A percentile compares a stretch with the other conserved stretches of the same genome.
These are phyloP conservation scores for Germaria angustata DNA, from an alignment of 2,888 invertebrate species.

Conservation along the genomic window DNA sequence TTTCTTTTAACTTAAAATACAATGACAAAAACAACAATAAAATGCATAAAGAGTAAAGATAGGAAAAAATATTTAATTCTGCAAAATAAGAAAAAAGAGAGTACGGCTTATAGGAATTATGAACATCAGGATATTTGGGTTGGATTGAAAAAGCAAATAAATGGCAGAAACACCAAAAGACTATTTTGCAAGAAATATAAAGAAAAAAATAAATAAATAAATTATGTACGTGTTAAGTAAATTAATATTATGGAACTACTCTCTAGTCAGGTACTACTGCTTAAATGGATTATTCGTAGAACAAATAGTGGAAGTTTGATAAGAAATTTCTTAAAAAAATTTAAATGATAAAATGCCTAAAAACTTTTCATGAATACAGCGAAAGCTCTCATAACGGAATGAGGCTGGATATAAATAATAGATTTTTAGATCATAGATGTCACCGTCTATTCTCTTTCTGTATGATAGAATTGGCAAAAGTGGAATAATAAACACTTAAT, in stretches of 20 bases:
- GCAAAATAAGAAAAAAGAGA: not conserved
- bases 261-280: conserved; percentile 43
- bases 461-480: too few relatives aligned
- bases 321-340: too few relatives aligned
- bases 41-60: not conserved
- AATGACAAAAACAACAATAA: conserved; percentile 38
- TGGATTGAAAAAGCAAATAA: not conserved
- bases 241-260: not conserved
- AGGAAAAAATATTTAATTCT: not conserved
- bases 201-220: not conserved
- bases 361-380: too few relatives aligned
- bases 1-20: too few relatives aligned
- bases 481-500: too few relatives aligned
- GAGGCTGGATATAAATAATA: too few relatives aligned
- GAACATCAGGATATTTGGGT: conserved; percentile 4
- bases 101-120: not conserved
- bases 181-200: not conserved
- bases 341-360: too few relatives aligned
- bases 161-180: not conserved
- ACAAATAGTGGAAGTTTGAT: too few relatives aligned
- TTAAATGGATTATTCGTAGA: too few relatives aligned
- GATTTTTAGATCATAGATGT: too few relatives aligned
- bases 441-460: too few relatives aligned
- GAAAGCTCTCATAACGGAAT: too few relatives aligned
- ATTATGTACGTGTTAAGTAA: not conserved